Conservation (phyloP, 1,140 invertebrate genomes). For the Ceratosolen solmsi region DNA sequence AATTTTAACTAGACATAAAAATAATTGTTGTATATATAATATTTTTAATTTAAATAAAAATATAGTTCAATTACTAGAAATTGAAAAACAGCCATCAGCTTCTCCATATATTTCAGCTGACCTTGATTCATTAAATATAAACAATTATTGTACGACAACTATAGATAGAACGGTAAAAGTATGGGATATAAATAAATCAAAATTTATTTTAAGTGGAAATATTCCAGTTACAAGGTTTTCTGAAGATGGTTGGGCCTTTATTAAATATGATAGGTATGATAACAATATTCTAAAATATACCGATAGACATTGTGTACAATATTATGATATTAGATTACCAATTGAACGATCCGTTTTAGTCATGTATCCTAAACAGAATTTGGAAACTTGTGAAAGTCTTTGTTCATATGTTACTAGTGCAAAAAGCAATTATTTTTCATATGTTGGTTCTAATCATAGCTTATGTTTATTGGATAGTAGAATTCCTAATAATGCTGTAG, state of each 20-base stretch:
- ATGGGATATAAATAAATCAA: conserved; percentile 65
- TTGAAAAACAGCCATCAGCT: conserved; percentile 48
- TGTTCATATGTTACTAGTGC: conserved; percentile 59
- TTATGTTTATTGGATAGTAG: conserved; percentile 65
- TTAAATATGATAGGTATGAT: conserved; percentile 61
- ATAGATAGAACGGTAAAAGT: conserved; percentile 58
- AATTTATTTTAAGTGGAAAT: conserved; percentile 49
- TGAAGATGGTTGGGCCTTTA: conserved; percentile 63
- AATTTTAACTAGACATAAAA: conserved; percentile 61
- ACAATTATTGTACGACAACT: conserved; percentile 62
- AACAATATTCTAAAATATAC: conserved; percentile 61
- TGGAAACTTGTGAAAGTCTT: conserved; percentile 65
- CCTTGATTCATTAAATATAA: conserved; percentile 55
- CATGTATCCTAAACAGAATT: conserved; percentile 63
- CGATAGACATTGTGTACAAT: conserved; percentile 67
- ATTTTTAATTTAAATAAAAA: conserved; percentile 40
- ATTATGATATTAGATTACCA: conserved; percentile 64
- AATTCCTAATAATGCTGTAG: conserved; percentile 57
- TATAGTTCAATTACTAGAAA: conserved; percentile 51
- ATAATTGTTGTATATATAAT: conserved; percentile 54
- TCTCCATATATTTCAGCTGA: conserved; percentile 58
- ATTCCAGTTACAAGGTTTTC: conserved; percentile 52
- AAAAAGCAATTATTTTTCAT: conserved; percentile 59
- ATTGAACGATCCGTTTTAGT: conserved; percentile 59
- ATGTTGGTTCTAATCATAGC: conserved; percentile 66